phyloP scores from a whole-genome alignment of 2,113 vertebrate species.

The Nipponia nippon region DNA sequence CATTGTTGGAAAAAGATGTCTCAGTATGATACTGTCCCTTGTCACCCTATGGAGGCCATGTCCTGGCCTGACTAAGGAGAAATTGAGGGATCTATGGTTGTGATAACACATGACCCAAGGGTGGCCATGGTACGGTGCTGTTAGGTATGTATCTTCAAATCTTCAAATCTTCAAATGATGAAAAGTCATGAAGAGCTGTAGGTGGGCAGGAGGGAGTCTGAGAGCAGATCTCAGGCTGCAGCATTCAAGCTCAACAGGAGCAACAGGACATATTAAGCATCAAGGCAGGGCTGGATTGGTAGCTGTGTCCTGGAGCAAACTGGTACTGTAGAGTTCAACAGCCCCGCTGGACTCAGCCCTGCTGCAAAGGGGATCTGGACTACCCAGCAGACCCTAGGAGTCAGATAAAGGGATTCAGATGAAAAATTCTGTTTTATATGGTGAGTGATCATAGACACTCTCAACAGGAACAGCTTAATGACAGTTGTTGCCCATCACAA shows the following conservation, averaged over 20 bases:
- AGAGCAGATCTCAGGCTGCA: neutral
- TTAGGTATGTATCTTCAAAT: neutral
- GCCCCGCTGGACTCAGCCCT: neutral
- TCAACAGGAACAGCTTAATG: neutral
- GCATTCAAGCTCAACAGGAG: neutral
- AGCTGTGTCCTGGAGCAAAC: neutral
- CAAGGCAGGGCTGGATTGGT: neutral
- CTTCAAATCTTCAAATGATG: neutral
- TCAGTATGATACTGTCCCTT: neutral
- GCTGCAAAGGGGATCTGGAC: neutral
- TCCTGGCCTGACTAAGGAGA: neutral
- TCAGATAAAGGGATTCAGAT: neutral
- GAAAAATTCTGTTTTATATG: neutral
- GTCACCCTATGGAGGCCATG: neutral
- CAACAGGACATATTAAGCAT: neutral
- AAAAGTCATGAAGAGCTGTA: neutral
- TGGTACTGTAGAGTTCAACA: neutral
- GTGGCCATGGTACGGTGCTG: neutral
- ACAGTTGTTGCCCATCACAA: neutral
- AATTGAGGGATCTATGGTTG: fast-evolving
- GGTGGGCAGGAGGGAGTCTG: neutral
- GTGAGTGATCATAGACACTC: neutral
- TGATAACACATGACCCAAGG: neutral
- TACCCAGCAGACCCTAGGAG: neutral
- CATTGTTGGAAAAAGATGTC: neutral